Evolutionary conservation across 2,888 invertebrate species (phyloP).

Genomic region (Lissonota sp.): DNA sequence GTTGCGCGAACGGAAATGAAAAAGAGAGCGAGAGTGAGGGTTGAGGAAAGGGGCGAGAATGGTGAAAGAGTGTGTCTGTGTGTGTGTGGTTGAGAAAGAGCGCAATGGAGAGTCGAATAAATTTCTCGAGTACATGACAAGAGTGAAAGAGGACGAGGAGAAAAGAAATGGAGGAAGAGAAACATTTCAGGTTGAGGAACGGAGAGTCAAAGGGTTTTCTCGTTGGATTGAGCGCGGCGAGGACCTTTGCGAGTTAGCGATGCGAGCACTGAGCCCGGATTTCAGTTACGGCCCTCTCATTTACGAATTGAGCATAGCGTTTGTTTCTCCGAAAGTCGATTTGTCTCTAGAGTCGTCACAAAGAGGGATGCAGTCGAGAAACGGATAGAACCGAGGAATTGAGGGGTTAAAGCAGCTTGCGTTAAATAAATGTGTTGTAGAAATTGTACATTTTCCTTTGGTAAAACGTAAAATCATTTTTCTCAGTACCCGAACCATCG

Average conservation of each 20-base stretch:
- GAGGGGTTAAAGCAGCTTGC: background rate
- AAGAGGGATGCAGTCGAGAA: background rate
- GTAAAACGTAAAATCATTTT: background rate
- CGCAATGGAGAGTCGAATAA: constrained; percentile 46
- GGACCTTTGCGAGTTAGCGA: constrained; percentile 50
- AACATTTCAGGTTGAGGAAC: constrained; percentile 5
- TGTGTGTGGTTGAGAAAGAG: background rate
- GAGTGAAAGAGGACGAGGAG: constrained; percentile 39
- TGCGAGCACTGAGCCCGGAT: constrained; percentile 23
- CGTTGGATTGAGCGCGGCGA: constrained; percentile 31
- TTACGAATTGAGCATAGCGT: constrained; percentile 27
- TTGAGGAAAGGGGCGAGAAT: constrained; percentile 8
- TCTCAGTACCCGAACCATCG: background rate
- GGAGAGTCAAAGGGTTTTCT: constrained; percentile 53
- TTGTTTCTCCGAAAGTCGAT: background rate
- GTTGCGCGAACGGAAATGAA: constrained; percentile 27
- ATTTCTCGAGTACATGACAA: constrained; percentile 39
- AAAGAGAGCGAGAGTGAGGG: constrained; percentile 7
- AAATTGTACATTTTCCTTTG: background rate
- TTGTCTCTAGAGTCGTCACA: constrained; percentile 11
- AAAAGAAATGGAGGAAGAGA: constrained; percentile 23
- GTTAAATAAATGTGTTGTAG: background rate
- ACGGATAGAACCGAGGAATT: background rate
- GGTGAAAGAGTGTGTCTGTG: constrained; percentile 6
- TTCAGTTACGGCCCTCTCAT: constrained; percentile 20